Base-by-base conservation (phyloP, 2,797 vertebrate genomes). In the Margarornis squamiger region DNA sequence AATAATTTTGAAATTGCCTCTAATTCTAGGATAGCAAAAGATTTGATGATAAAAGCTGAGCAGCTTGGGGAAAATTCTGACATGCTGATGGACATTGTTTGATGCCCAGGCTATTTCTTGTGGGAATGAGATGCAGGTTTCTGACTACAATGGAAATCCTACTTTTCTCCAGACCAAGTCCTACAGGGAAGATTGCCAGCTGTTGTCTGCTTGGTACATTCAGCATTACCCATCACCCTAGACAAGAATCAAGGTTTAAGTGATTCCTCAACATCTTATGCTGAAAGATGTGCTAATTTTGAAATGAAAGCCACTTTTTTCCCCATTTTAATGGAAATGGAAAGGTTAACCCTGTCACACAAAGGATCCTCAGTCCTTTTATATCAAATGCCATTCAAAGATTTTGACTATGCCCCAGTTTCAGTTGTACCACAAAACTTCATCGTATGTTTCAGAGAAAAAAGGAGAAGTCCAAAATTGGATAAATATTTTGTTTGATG, bases 1-100 rank as follows among this genome's bases (percentile, higher is more conserved):
- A 93, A 74, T 77, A 70, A 90, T 88, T 88, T 84, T 46, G 65
- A 45, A 91, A 91, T 88, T 80, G 43, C 41, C 82, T 86, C 48
- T 51, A 81, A 84, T 48, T 82, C 48, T 52, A 26, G 51, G 23
- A 63, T 54, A 48, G 79, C 67, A 92, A 85, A 95, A 88, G 65
- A 90, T 89, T 68, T 80, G 67, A 21, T 66, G 61, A 54, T 65
- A 51, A 72, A 73, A 87, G 59, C 63, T 89, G 45, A 94, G 61
- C 52, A 54, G n/a, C 32, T 41, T 57, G 41, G 52, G 61, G 68
- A 38, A 51, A 34, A 70, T 45, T 70, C 32, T 70, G 63, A 7
- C 41, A n/a, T 52, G 51, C 24, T 70, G 66, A 78, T 65, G 79
- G 73, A 9, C 30, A 7, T 12, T 58, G 38, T 22, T 77, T 43